A percentile compares a stretch with the other conserved stretches of the same genome.
phyloP scores from a whole-genome alignment of 2,888 invertebrate species.

The Metellina segmentata region DNA sequence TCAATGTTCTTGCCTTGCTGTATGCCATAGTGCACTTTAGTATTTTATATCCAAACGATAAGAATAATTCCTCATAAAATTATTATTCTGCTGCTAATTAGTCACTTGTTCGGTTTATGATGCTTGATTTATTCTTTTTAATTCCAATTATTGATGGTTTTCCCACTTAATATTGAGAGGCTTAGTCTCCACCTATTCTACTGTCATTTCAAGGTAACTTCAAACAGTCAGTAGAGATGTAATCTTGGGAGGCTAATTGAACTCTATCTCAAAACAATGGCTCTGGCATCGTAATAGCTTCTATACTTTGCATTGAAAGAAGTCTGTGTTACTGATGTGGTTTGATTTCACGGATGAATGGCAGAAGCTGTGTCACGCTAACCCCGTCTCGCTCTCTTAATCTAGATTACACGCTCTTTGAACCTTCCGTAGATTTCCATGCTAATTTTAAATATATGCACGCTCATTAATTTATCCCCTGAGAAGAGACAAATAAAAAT shows the following conservation, averaged over 20 bases:
- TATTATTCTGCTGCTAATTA: no score
- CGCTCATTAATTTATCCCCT: no score
- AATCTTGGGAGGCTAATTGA: not conserved
- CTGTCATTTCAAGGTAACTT: not conserved
- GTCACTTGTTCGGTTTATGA: no score
- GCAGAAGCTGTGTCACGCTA: slow-evolving; percentile 45
- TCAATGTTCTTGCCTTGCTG: no score
- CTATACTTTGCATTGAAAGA: slow-evolving; percentile 12
- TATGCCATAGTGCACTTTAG: no score
- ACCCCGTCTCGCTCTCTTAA: slow-evolving; percentile 20
- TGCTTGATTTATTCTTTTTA: not conserved
- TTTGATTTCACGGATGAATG: slow-evolving; percentile 52
- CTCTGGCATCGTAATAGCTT: slow-evolving; percentile 33
- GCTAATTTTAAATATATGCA: no score
- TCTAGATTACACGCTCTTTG: slow-evolving; percentile 43
- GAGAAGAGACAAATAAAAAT: no score
- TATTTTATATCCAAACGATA: no score
- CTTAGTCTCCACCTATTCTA: not conserved
- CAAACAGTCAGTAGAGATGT: not conserved
- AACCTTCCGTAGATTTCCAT: slow-evolving; percentile 9
- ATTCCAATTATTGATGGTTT: not conserved
- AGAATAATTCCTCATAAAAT: no score
- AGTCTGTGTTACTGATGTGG: slow-evolving; percentile 63
- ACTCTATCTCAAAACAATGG: slow-evolving; percentile 37
- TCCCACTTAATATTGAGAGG: not conserved